phyloP scores from a whole-genome alignment of 2,888 invertebrate genomes.

The Ennomos erosarius region DNA sequence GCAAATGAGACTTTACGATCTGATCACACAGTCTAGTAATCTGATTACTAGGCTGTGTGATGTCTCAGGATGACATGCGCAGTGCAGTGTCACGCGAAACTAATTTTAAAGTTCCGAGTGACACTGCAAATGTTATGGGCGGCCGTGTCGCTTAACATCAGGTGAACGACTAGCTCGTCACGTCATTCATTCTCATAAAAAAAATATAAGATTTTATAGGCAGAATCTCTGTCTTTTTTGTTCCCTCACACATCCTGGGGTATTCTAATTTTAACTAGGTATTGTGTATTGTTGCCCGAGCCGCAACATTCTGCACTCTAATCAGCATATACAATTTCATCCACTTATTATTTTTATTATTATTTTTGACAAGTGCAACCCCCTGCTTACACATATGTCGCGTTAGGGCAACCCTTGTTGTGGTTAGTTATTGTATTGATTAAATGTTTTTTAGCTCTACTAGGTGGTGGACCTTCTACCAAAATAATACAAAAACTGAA shows the following conservation, averaged over 20 bases:
- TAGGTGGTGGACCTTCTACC: too few species aligned
- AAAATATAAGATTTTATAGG: not conserved
- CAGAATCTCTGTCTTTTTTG: slow-evolving; percentile 38
- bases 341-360: slow-evolving; percentile 56
- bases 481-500: too few species aligned
- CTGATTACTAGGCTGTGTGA: too few species aligned
- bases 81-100: too few species aligned
- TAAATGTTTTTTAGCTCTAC: slow-evolving; percentile 1
- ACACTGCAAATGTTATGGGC: too few species aligned
- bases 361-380: slow-evolving; percentile 66
- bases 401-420: slow-evolving; percentile 47
- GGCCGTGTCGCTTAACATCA: too few species aligned
- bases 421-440: slow-evolving; percentile 28
- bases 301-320: slow-evolving; percentile 53
- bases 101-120: too few species aligned
- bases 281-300: slow-evolving; percentile 67
- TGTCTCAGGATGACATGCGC: too few species aligned
- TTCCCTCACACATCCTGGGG: slow-evolving; percentile 46
- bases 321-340: slow-evolving; percentile 79
- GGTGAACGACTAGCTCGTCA: too few species aligned
- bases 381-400: slow-evolving; percentile 67
- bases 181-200: too few species aligned
- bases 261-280: slow-evolving; percentile 72
- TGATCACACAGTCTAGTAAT: too few species aligned
- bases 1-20: too few species aligned